Evolutionary conservation across 2,113 vertebrate genomes (phyloP).

Genomic region (Mesocricetus auratus): DNA sequence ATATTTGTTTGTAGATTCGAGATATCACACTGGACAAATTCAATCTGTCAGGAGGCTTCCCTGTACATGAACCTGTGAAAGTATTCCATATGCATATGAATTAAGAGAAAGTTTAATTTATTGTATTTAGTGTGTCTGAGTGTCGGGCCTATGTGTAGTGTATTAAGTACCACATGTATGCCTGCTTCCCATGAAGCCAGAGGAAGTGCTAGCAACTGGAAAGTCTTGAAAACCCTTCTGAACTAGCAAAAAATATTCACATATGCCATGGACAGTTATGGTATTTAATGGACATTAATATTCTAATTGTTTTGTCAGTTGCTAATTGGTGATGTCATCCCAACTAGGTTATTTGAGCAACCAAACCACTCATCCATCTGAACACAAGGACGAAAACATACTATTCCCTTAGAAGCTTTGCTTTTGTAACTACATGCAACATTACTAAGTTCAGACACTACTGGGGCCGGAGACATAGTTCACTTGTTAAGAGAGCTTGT

Average conservation of each 20-base stretch:
- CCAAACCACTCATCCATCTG: neutral
- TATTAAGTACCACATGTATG: neutral
- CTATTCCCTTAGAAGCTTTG: neutral
- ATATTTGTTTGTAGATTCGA: constrained; percentile 69
- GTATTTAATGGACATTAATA: constrained; percentile 18
- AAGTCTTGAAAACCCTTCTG: constrained; percentile 22
- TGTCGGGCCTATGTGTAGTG: too few species aligned
- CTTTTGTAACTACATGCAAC: neutral
- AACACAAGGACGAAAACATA: neutral
- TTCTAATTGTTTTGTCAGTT: constrained; percentile 44
- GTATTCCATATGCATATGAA: neutral
- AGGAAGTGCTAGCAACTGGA: neutral
- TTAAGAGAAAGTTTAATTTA: neutral
- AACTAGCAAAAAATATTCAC: constrained; percentile 1
- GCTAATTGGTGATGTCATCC: neutral
- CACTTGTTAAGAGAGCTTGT: neutral
- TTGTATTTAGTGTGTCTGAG: neutral
- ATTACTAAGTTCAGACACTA: neutral
- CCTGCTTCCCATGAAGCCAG: neutral
- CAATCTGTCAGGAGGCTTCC: constrained; percentile 63
- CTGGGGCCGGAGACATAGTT: neutral
- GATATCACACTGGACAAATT: constrained; percentile 52
- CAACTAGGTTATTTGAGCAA: neutral
- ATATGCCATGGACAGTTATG: neutral
- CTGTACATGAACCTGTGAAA: constrained; percentile 53